Evolutionary conservation across 2,113 vertebrate species (phyloP), one percentile per base, ranked within the genome.

Genomic region (Carettochelys insculpta): DNA sequence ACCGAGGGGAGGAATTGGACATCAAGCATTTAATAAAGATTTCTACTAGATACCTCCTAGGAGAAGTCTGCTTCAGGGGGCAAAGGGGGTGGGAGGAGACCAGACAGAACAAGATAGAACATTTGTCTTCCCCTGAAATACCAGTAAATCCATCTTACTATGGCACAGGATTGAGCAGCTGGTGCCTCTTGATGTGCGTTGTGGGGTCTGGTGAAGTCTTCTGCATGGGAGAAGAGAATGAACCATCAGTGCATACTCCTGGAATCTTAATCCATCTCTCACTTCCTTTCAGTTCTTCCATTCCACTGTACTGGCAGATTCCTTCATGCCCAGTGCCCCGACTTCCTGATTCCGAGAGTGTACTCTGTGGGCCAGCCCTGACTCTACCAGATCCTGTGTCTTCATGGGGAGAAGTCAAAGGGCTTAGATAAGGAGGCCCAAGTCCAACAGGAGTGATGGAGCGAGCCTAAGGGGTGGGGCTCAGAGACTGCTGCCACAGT

Each of bases 81-180:
- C 12, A 17, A 20, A 34, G 25, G 50, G 52, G 11, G 10, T 8
- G 27, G 31, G 27, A 58, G 77, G 24, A 13, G n/a, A n/a, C n/a
- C n/a, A n/a, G n/a, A n/a, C n/a, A 3, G 25, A 58, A 27, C 25
- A 54, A 38, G 77, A 52, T 11, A 65, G 58, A 43, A 20, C 34
- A 65, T 24, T 41, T 82, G 47, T 41, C 47, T 77, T 77, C 53
- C 27, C 22, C 12, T 19, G 43, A 8, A 17, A 24, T 5, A 16
- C 13, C 22, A 61, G 13, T 19, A 16, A 17, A 19, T 20, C 47
- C 81, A 56, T 3, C 3, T 8, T 5, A 22, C 93, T 73, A 88
- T 51, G 96, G 88, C 68, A 92, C 34, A 9, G 95, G 80, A 20
- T 87, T 53, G 65, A 94, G 93, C 12, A 80, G 61, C 65, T 31